These are phyloP conservation scores for Muricea muricata DNA, from an alignment of 92 coral and sea anemone species.

Conservation along the genomic window DNA sequence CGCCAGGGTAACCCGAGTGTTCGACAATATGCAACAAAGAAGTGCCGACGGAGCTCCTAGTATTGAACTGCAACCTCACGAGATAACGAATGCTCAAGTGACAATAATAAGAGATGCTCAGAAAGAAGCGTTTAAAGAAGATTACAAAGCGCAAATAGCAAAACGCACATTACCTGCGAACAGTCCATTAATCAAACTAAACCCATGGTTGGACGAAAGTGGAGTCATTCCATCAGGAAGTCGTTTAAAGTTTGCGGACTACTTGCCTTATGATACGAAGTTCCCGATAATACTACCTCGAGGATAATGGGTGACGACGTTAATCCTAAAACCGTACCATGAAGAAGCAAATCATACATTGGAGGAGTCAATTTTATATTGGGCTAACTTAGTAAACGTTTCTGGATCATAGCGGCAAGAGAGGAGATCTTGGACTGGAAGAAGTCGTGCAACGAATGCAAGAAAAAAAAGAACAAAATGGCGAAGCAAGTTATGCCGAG, in stretches of 20 bases:
- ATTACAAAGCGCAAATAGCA: slow-evolving; percentile 47
- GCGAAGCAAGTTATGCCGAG: too few relatives aligned
- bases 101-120: slow-evolving; percentile 63
- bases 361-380: slow-evolving; percentile 62
- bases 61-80: slow-evolving; percentile 53
- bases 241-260: slow-evolving; percentile 55
- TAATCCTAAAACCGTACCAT: slow-evolving; percentile 61
- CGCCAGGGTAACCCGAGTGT: slow-evolving; percentile 52
- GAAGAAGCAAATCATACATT: slow-evolving; percentile 61
- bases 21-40: slow-evolving; percentile 47
- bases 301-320: slow-evolving; percentile 14
- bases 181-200: slow-evolving; percentile 41
- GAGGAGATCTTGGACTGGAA: slow-evolving; percentile 64
- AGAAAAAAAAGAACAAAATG: neutral
- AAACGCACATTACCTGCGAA: slow-evolving; percentile 47
- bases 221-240: slow-evolving; percentile 53
- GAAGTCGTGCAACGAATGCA: slow-evolving; percentile 15
- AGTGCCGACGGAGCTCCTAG: slow-evolving; percentile 3
- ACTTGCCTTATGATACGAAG: slow-evolving; percentile 47
- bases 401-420: slow-evolving; percentile 60
- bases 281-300: slow-evolving; percentile 63
- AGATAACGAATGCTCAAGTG: slow-evolving; percentile 54
- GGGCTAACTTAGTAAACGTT: slow-evolving; percentile 50
- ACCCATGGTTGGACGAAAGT: slow-evolving; percentile 51
- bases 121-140: slow-evolving; percentile 50